phyloP scores from a whole-genome alignment of 2,797 vertebrate species.

The Phaenicophaeus curvirostris region DNA sequence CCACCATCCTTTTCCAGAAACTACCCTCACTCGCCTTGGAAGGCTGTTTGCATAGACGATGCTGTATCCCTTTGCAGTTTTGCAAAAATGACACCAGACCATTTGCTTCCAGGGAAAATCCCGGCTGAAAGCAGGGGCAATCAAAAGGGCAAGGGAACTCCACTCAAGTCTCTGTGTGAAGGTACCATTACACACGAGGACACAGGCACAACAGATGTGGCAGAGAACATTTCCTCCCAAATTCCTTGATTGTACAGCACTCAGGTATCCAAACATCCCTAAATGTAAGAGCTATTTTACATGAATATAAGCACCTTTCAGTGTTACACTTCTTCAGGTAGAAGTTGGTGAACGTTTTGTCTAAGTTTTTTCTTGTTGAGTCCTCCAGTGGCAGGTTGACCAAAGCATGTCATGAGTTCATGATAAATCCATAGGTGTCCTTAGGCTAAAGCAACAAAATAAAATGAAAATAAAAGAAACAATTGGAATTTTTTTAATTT shows the following conservation, averaged over 20 bases:
- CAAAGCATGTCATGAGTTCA: not conserved
- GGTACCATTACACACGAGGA: not conserved
- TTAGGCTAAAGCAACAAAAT: not conserved
- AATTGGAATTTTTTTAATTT: not conserved
- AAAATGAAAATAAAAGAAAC: not conserved
- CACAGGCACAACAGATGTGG: not conserved
- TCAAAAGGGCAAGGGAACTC: not conserved
- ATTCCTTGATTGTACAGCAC: not conserved
- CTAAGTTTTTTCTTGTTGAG: not conserved
- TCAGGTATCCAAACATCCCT: not conserved
- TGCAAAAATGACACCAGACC: not conserved
- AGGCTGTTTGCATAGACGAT: not conserved
- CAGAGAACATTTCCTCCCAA: not conserved
- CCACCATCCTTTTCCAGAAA: not conserved
- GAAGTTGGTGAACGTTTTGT: not conserved
- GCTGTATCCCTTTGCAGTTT: not conserved
- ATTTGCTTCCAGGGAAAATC: not conserved
- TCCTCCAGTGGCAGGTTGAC: not conserved
- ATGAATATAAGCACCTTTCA: not conserved
- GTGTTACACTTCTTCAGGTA: not conserved
- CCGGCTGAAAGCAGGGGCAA: not conserved
- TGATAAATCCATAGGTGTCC: not conserved
- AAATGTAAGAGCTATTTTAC: not conserved
- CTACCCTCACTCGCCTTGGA: not conserved
- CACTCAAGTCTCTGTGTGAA: not conserved